Evolutionary conservation across 2,888 invertebrate genomes (phyloP).

Genomic region (Carterocephalus palaemon): DNA sequence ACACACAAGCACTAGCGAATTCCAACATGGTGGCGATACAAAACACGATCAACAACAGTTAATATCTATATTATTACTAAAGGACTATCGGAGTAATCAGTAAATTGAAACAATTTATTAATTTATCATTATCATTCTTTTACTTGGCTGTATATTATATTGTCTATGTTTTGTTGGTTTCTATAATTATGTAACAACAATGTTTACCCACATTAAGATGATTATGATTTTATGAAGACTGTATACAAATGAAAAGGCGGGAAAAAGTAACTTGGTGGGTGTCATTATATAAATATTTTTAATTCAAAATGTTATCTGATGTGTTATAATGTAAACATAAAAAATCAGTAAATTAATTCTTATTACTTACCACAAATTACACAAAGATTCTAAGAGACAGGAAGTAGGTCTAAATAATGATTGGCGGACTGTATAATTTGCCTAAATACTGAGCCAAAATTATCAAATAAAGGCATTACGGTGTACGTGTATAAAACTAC

Average conservation of each 20-base stretch:
- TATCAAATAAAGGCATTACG: no score
- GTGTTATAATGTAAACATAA: no score
- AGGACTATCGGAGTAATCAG: conserved; percentile 6
- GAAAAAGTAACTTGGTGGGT: background rate
- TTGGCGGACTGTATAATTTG: no score
- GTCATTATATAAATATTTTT: no score
- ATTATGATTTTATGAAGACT: background rate
- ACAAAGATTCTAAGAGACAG: no score
- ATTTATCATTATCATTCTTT: conserved; percentile 2
- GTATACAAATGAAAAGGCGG: conserved; percentile 3
- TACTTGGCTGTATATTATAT: conserved; percentile 7
- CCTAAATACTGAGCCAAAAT: no score
- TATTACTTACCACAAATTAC: no score
- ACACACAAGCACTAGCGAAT: conserved; percentile 24
- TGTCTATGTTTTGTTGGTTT: conserved; percentile 2
- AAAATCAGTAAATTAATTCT: no score
- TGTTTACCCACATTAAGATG: no score
- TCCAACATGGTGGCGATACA: conserved; percentile 33
- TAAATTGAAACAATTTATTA: conserved; percentile 15
- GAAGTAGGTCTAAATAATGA: no score
- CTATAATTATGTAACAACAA: background rate
- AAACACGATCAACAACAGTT: conserved; percentile 42
- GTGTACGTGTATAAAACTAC: no score
- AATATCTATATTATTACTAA: conserved; percentile 15
- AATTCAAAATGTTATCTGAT: no score